Conservation (phyloP, 2,888 invertebrate species). For the Stenolophus ochropezus region DNA sequence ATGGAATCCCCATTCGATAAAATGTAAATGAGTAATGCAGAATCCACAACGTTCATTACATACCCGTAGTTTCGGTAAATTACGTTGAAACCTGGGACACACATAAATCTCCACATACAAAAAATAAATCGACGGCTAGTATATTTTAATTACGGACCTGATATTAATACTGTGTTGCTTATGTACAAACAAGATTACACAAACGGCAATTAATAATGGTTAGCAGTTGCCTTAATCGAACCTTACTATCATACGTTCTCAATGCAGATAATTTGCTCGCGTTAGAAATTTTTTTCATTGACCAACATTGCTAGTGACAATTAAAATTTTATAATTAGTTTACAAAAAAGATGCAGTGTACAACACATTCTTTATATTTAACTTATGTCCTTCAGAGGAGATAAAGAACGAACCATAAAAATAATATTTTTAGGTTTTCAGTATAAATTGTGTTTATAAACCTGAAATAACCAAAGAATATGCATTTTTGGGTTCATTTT, state of each 20-base stretch:
- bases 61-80: conserved; percentile 57
- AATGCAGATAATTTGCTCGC: no score
- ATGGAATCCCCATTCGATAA: conserved; percentile 54
- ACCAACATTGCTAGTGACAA: no score
- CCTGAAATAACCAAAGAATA: no score
- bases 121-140: conserved; percentile 51
- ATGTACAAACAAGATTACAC: conserved; percentile 55
- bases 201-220: conserved; percentile 57
- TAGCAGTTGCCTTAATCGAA: conserved; percentile 34
- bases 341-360: no score
- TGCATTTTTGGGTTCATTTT: no score
- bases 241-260: conserved; percentile 38
- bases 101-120: conserved; percentile 54
- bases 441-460: no score
- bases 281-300: no score
- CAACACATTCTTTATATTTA: no score
- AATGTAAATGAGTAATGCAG: conserved; percentile 60
- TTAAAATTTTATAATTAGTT: no score
- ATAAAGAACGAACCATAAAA: no score
- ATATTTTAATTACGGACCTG: conserved; percentile 57
- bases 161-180: conserved; percentile 34
- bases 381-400: no score
- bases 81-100: conserved; percentile 57
- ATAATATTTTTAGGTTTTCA: no score
- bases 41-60: conserved; percentile 52